Base-by-base conservation (phyloP, 2,888 invertebrate genomes). In the Drosophila seclusa region DNA sequence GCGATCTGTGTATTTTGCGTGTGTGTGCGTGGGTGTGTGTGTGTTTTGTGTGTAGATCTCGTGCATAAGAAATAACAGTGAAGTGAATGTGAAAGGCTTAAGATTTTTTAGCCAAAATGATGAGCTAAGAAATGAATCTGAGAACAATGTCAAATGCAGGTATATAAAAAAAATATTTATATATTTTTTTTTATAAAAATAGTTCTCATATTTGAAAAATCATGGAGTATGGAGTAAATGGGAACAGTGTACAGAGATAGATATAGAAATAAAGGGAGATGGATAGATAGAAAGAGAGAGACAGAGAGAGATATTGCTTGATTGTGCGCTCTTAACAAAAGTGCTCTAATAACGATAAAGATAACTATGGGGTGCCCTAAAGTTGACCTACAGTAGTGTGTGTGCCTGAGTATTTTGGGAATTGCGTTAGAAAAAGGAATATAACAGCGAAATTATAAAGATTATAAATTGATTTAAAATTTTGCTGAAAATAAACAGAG, bases 301-400 rank as follows among this genome's bases (percentile, higher is more conserved):
- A 45, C 16, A 50, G 32, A 57, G 13, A 63, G 18, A 73, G 21
- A 59, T 73, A 71, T 78, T 70, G 76, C 74, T 68, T 86, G 75
- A 74, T 82, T 87, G 88, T 84, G 83, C 86, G 83, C 83, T 84
- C 80, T 68, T 85, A 75, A 76, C 74, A 73, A 57, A 82, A 69
- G 88, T 88, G 84, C 86, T 86, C 84, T 83, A 77, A 63, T 68
- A 84, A 67, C 57, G 31, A 63, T 79, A 69, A 80, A 62, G 58
- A 80, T 75, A 76, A 64, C 80, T 60, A 62, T 42, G 68, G 42
- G 65, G 71, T 78, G 83, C 82, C 87, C 87, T 88, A 74, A 34
- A 55, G 69, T 77, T 68, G 63, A 60, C 83, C 84, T 86, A 58
- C 52, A 58, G 4, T n/a, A 29, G 58, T 76, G 55, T 58, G 65